Base-by-base conservation (phyloP, 2,888 invertebrate species). In the Campoplex nolae region DNA sequence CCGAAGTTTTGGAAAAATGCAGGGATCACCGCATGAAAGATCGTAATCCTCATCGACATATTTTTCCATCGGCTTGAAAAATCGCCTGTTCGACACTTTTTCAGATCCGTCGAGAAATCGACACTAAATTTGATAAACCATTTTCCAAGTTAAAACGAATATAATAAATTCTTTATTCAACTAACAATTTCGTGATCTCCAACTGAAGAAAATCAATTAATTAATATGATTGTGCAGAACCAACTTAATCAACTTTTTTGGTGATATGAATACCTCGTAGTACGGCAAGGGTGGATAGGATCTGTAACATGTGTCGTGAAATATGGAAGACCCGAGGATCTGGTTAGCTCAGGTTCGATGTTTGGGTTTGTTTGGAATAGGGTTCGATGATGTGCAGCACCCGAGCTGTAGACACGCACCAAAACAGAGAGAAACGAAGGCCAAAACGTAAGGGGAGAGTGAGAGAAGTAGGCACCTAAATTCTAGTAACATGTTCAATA, bases 401-500 rank as follows among this genome's bases (percentile, higher is more conserved):
- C 54, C n/a, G 13, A 56, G 56, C 35, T 56, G 51, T 54, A 74
- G 35, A 51, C 45, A 58, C 16, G 62, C 70, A 58, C 56, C 16
- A 18, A 23, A 65, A 56, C 54, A 80, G 35, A 71, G 67, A 54
- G 54, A 28, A 42, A 75, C 23, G 38, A 58, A 58, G 54, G 58
- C 32, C 32, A 23, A 42, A 13, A 58, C 28, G 18, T 38, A 32
- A 67, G 28, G 71, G 48, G 67, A n/a, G 58, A 83, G 65, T 65
- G 35, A 28, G 83, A 71, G 74, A 54, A 9, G 73, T 56, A n/a
- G 16, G 70, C 35, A 71, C 82, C 76, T 74, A 56, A 84, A 68
- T 83, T 80, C 79, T 85, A 71, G 45, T 70, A 73, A 58, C 73
- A 68, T 77, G 68, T 84, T 86, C 84, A 81, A 89, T 90, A 89